A percentile compares a stretch with the other conserved stretches of the same genome.
Evolutionary conservation across 2,888 invertebrate species (phyloP).

Genomic region (Apoderus coryli): DNA sequence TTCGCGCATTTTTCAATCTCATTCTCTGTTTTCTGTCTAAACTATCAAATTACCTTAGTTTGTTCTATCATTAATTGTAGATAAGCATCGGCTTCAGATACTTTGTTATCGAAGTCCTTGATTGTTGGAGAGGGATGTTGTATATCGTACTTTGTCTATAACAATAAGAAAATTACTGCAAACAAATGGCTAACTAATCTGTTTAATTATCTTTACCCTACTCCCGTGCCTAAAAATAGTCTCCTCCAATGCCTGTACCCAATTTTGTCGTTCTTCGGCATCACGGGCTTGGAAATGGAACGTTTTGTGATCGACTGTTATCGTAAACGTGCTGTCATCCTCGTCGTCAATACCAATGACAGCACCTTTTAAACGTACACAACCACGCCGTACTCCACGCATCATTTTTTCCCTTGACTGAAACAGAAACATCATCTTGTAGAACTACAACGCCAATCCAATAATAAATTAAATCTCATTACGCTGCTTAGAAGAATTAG

Average conservation of each 20-base stretch:
- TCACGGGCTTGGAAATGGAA: constrained; percentile 98
- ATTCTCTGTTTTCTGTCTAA: no score
- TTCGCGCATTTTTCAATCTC: no score
- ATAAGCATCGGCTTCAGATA: constrained; percentile 92
- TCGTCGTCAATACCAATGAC: constrained; percentile 98
- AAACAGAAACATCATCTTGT: no score
- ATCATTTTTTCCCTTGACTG: constrained; percentile 99
- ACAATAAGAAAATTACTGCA: background rate
- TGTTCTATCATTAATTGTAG: constrained; percentile 91
- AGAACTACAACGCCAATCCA: no score
- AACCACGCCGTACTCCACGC: constrained; percentile 89
- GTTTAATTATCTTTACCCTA: no score
- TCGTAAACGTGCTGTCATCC: constrained; percentile 97
- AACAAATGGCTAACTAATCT: constrained; percentile 5
- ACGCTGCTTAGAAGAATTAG: no score
- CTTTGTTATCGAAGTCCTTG: constrained; percentile 71
- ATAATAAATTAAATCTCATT: no score
- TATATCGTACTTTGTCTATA: constrained; percentile 42
- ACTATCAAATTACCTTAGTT: constrained; percentile 54
- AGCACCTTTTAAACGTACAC: constrained; percentile 93
- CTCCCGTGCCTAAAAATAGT: constrained; percentile 76
- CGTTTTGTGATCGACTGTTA: constrained; percentile 97
- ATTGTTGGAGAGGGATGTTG: constrained; percentile 42
- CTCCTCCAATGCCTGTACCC: constrained; percentile 92
- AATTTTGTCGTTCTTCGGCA: constrained; percentile 85